Base-by-base conservation (phyloP, 1,140 invertebrate species). In the Drosophila arizonae region DNA sequence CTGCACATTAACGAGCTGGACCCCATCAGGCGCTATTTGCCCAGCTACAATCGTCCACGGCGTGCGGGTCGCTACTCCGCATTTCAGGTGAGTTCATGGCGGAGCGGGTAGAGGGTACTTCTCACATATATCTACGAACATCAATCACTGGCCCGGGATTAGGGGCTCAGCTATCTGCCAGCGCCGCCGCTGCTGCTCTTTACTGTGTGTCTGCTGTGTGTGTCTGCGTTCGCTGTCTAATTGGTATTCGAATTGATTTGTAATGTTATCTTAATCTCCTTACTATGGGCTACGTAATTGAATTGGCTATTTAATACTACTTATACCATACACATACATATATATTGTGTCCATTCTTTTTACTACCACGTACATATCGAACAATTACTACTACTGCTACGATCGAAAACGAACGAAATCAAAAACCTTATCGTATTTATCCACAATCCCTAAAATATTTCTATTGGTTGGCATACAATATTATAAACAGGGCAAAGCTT, bases 1-100 rank as follows among this genome's bases (percentile, higher is more conserved):
- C 93, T 99, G 28, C 97, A 99, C 88, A 95, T 99, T 11, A 99
- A 98, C 90, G 98, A 99, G 93, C 92, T 99, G 50, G 99, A 99
- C 93, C 97, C 98, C 1, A 97, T 99, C 66, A 93, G 98, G 65
- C 94, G 99, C 46, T 98, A 99, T 93, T 93, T 99, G 61, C 98
- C 98, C 3, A 99, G 98, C 0, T 98, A 98, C 90, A 98, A 98
- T 91, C 93, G 98, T 56, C 98, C 98, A 0, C 93, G 97, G 51
- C 95, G 95, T 90, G 97, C 95, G 48, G 97, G 97, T 57, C 93
- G 98, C 67, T 99, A 99, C 93, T 99, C 98, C 0, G 97, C 98
- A 45, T 99, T 99, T 93, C 97, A 99, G 95, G 98, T 99, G 92
- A 91, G 89, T 89, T 79, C 9, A 21, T 48, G 51, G 17, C 24